phyloP scores from a whole-genome alignment of 2,113 vertebrate genomes.

The Pterocles burchelli region DNA sequence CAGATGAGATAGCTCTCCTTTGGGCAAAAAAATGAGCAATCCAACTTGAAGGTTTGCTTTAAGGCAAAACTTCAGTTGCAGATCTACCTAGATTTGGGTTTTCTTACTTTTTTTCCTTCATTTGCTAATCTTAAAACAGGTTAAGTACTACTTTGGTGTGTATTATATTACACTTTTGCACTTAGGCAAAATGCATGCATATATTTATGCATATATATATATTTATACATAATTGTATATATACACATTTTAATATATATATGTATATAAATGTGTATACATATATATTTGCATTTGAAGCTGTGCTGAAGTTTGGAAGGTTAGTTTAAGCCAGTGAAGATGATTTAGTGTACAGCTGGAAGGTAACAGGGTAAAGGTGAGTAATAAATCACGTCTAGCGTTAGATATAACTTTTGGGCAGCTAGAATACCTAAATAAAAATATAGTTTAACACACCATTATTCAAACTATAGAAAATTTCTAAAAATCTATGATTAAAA shows the following conservation, averaged over 20 bases:
- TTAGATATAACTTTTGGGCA: not conserved
- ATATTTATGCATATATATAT: not conserved
- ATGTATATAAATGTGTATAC: not conserved
- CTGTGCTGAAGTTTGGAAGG: not conserved
- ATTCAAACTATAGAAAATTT: not conserved
- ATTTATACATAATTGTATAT: not conserved
- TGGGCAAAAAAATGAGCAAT: not conserved
- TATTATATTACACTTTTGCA: not conserved
- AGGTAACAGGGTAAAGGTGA: not conserved
- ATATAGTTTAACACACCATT: not conserved
- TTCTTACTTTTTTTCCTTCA: not conserved
- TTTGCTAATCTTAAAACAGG: not conserved
- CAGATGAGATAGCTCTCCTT: not conserved
- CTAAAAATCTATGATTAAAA: not conserved
- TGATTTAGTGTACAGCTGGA: not conserved
- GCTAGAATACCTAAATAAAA: conserved; percentile 2
- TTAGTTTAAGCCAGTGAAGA: not conserved
- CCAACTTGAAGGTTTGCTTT: rapidly evolving
- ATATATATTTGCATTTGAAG: not conserved
- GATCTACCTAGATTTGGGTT: not conserved
- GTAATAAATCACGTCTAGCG: not conserved
- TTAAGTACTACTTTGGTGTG: not conserved
- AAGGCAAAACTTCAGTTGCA: not conserved
- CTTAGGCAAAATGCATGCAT: not conserved
- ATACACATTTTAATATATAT: not conserved